phyloP scores from a whole-genome alignment of 2,888 invertebrate genomes.

The Mystacides longicornis region DNA sequence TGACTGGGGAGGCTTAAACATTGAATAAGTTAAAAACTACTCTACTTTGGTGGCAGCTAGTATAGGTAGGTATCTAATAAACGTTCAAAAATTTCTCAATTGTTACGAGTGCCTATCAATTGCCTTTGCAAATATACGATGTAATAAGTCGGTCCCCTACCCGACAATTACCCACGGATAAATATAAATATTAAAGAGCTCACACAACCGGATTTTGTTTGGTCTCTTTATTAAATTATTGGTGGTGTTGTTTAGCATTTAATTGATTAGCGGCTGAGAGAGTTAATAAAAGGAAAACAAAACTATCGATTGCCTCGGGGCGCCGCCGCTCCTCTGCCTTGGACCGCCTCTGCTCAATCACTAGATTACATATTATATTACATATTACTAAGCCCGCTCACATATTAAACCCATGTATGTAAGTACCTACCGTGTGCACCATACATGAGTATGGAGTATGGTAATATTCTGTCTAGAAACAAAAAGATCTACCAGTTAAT shows the following conservation, averaged over 20 bases:
- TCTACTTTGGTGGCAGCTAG: no score
- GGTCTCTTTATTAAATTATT: conserved; percentile 21
- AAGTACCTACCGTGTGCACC: no score
- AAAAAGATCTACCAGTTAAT: no score
- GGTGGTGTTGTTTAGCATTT: conserved; percentile 29
- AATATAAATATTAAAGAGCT: conserved; percentile 16
- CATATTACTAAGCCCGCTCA: neutral
- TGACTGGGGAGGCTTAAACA: no score
- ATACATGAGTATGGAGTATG: no score
- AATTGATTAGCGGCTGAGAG: conserved; percentile 52
- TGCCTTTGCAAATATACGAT: conserved; percentile 13
- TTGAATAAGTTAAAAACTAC: no score
- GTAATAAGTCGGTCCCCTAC: conserved; percentile 7
- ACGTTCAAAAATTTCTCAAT: conserved; percentile 5
- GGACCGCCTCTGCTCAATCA: neutral
- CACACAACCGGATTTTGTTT: conserved; percentile 18
- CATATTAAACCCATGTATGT: neutral
- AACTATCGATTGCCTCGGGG: conserved; percentile 26
- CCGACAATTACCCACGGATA: conserved; percentile 15
- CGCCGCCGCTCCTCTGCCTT: conserved; percentile 13
- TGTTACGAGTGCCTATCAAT: conserved; percentile 12
- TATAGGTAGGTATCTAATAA: neutral
- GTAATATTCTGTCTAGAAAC: no score
- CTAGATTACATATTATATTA: neutral
- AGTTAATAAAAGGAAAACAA: conserved; percentile 52